These are phyloP conservation scores for Aspidiotus destructor DNA, from an alignment of 2,888 invertebrate species.

Conservation along the genomic window DNA sequence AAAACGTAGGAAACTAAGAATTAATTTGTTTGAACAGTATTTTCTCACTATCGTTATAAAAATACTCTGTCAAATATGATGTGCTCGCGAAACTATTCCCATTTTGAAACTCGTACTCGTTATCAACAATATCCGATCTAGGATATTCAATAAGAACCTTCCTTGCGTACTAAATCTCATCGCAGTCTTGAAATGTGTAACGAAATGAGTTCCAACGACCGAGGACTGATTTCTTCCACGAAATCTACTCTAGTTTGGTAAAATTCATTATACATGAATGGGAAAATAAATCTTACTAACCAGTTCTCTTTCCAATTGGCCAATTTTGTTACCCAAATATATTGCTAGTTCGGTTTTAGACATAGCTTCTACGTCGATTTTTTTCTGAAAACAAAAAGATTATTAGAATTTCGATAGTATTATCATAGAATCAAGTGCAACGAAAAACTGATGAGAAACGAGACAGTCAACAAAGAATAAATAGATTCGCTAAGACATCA, in stretches of 20 bases:
- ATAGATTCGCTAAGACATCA: no score
- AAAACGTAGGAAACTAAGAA: neutral
- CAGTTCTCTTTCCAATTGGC: neutral
- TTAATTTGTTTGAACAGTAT: neutral
- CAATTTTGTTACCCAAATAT: neutral
- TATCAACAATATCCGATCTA: neutral
- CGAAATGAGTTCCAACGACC: constrained; percentile 2
- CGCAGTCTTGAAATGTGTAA: neutral
- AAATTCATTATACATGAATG: neutral
- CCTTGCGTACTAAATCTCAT: neutral
- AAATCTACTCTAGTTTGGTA: no score
- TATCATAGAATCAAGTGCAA: neutral
- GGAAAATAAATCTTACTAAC: neutral
- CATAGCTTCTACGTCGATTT: neutral
- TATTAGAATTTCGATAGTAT: neutral
- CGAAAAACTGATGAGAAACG: neutral
- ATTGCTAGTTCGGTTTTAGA: neutral
- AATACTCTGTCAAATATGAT: constrained; percentile 1
- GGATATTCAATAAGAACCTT: neutral
- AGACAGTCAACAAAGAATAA: no score
- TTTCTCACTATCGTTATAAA: neutral
- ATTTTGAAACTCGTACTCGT: neutral
- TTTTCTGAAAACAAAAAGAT: neutral
- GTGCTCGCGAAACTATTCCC: constrained; percentile 2
- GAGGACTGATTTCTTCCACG: no score